A percentile compares a stretch with the other conserved stretches of the same genome.
These are phyloP conservation scores for Siniperca scherzeri DNA, from an alignment of 2,797 vertebrate species.

Conservation along the genomic window DNA sequence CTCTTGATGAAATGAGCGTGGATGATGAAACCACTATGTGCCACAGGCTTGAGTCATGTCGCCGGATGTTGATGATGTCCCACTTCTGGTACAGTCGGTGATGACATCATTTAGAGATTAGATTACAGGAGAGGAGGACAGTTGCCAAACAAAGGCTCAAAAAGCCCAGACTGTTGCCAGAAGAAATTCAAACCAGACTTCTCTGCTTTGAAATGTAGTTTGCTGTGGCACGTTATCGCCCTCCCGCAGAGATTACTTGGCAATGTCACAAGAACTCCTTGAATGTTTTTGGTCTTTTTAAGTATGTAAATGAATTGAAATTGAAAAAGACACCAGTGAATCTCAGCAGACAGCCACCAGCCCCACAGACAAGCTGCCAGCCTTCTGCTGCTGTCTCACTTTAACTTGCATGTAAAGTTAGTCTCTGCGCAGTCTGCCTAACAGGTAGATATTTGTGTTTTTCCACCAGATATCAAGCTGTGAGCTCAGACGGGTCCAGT, in stretches of 20 bases:
- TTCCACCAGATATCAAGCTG: conserved; percentile 50
- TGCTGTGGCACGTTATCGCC: conserved; percentile 48
- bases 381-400: conserved; percentile 59
- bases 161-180: conserved; percentile 32
- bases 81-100: conserved; percentile 64
- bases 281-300: conserved; percentile 72
- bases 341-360: conserved; percentile 68
- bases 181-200: conserved; percentile 49
- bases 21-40: conserved; percentile 63
- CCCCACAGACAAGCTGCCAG: conserved; percentile 65
- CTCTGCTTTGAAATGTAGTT: conserved; percentile 53
- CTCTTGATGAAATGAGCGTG: conserved; percentile 48
- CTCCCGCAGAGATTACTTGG: conserved; percentile 63
- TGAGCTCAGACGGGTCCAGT: conserved; percentile 48
- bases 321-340: conserved; percentile 63
- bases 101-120: conserved; percentile 73
- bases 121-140: conserved; percentile 44
- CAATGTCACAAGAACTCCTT: conserved; percentile 55
- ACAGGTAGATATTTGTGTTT: conserved; percentile 46
- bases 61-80: conserved; percentile 64
- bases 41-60: conserved; percentile 70
- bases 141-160: conserved; percentile 57
- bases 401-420: conserved; percentile 45
- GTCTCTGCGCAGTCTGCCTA: conserved; percentile 41
- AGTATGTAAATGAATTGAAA: conserved; percentile 76